A percentile compares a stretch with the other conserved stretches of the same genome.
phyloP scores from a whole-genome alignment of 2,888 invertebrate species.

The Protophormia terraenovae region DNA sequence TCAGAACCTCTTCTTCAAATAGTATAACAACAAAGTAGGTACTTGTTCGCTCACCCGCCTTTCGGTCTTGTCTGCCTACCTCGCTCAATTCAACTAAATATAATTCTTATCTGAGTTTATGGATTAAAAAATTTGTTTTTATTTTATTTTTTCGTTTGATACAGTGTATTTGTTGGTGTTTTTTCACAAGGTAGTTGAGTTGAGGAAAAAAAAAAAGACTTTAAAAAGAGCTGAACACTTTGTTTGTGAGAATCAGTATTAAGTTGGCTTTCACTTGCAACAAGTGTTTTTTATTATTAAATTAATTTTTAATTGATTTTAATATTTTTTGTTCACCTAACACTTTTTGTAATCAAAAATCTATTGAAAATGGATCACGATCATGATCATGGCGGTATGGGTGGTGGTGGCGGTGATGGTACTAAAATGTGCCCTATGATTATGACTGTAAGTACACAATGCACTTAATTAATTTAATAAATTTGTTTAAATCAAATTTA shows the following conservation, averaged over 20 bases:
- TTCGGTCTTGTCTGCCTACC: not conserved
- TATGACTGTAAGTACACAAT: slow-evolving; percentile 77
- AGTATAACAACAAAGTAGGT: not conserved
- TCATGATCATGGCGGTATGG: slow-evolving; percentile 68
- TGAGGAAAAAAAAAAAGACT: slow-evolving; percentile 49
- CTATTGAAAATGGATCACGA: slow-evolving; percentile 73
- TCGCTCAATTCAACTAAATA: slow-evolving; percentile 1
- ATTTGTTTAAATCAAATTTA: slow-evolving; percentile 39
- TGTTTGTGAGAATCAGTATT: slow-evolving; percentile 58
- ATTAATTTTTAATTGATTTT: slow-evolving; percentile 41
- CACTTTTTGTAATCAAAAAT: slow-evolving; percentile 4
- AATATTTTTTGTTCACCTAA: slow-evolving; percentile 10
- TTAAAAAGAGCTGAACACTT: slow-evolving; percentile 56
- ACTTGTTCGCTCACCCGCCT: slow-evolving; percentile 2
- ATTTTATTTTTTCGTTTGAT: not conserved
- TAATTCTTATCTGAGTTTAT: slow-evolving; percentile 49
- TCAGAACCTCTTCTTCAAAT: not conserved
- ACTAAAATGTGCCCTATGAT: slow-evolving; percentile 77
- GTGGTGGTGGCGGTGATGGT: slow-evolving; percentile 14
- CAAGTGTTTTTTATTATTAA: slow-evolving; percentile 22
- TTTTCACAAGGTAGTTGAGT: not conserved
- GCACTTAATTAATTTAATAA: slow-evolving; percentile 17
- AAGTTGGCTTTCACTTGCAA: slow-evolving; percentile 57
- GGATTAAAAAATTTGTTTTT: slow-evolving; percentile 34
- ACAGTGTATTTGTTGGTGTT: not conserved